Conservation (phyloP, 2,113 vertebrate species). For the Microcebus lehilahytsara region DNA sequence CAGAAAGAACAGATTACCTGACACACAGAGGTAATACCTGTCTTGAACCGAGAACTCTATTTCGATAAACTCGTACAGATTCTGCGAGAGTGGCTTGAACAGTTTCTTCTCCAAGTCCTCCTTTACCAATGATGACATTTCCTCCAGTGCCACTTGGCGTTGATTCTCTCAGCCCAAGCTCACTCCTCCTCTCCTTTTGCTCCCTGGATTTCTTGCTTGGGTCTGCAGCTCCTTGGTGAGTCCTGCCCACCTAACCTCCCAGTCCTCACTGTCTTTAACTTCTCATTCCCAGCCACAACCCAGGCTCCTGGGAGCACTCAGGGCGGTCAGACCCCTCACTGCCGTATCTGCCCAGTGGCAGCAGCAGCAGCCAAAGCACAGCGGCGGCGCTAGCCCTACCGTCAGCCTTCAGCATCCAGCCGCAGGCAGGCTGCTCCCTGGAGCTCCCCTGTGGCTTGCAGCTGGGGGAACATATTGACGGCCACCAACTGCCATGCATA, state of each 20-base stretch:
- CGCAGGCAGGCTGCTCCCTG: background rate
- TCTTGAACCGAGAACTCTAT: conserved; percentile 87
- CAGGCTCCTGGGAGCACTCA: background rate
- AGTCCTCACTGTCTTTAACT: background rate
- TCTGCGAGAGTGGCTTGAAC: conserved; percentile 89
- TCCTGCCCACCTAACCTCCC: background rate
- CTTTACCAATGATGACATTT: conserved; percentile 94
- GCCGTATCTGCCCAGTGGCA: background rate
- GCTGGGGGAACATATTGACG: background rate
- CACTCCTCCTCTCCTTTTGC: background rate
- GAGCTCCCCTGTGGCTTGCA: conserved; percentile 47
- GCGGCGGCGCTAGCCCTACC: background rate
- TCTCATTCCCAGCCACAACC: background rate
- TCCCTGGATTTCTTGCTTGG: background rate
- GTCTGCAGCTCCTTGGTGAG: background rate
- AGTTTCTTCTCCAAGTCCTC: conserved; percentile 93
- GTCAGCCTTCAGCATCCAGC: background rate
- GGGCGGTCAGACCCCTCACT: background rate
- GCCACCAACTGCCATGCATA: background rate
- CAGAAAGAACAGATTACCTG: conserved; percentile 85
- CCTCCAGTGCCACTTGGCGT: conserved; percentile 44
- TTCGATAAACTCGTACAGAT: conserved; percentile 93
- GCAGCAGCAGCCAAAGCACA: background rate
- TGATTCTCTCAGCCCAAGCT: conserved; percentile 35
- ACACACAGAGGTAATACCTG: conserved; percentile 94